Evolutionary conservation across 2,888 invertebrate species (phyloP).

Genomic region (Drosophila tanythrix): DNA sequence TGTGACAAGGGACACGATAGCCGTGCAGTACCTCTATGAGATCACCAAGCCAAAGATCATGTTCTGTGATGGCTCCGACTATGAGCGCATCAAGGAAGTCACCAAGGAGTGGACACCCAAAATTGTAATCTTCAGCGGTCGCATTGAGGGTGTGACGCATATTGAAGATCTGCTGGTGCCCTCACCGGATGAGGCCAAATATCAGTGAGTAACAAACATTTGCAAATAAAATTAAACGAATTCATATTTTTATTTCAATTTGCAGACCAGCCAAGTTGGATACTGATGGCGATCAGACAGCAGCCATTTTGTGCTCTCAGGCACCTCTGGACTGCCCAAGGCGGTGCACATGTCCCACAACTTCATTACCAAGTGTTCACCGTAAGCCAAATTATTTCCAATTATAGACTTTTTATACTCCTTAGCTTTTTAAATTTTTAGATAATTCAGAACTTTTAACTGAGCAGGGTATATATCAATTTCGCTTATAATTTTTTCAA

Average conservation of each 20-base stretch:
- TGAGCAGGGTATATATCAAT: background rate
- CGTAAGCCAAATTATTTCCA: constrained; percentile 35
- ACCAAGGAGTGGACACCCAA: constrained; percentile 53
- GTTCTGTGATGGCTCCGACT: constrained; percentile 65
- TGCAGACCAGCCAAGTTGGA: constrained; percentile 41
- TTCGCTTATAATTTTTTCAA: background rate
- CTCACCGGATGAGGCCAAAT: constrained; percentile 31
- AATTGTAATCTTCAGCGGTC: constrained; percentile 49
- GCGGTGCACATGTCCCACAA: constrained; percentile 64
- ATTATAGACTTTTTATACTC: background rate
- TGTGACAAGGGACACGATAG: constrained; percentile 32
- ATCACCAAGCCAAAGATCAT: constrained; percentile 69
- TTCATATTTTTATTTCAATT: background rate
- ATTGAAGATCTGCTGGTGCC: constrained; percentile 55
- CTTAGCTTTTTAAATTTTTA: background rate
- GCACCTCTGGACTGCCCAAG: constrained; percentile 73
- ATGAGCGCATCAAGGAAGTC: constrained; percentile 55
- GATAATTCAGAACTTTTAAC: background rate
- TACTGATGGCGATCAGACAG: constrained; percentile 49
- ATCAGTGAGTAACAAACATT: constrained; percentile 34
- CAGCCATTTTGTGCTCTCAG: constrained; percentile 70
- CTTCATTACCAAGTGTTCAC: constrained; percentile 19
- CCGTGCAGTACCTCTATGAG: constrained; percentile 41
- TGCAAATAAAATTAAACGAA: background rate
- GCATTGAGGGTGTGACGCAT: constrained; percentile 42